These are phyloP conservation scores for Campoletis raptor DNA, from an alignment of 2,888 invertebrate genomes.

Conservation along the genomic window DNA sequence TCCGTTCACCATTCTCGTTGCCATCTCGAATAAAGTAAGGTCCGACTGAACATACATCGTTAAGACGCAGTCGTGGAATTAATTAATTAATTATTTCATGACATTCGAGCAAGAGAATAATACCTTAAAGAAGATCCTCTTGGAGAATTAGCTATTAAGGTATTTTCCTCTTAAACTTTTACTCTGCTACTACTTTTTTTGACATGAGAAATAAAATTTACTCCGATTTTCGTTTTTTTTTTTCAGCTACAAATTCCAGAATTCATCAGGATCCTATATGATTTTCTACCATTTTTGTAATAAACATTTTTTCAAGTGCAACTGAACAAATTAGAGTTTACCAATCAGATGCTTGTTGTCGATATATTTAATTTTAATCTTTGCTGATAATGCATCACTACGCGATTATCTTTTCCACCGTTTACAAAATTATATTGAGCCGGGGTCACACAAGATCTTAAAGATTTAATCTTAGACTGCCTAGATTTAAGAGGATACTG, in stretches of 20 bases:
- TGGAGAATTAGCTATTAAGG: background rate
- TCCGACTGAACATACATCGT: slow-evolving; percentile 28
- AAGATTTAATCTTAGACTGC: too few species aligned
- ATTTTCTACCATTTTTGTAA: background rate
- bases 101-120: background rate
- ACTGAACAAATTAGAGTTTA: background rate
- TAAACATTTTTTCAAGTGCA: background rate
- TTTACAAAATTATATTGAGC: too few species aligned
- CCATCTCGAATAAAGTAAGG: slow-evolving; percentile 16
- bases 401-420: background rate
- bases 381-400: background rate
- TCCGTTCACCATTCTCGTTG: slow-evolving; percentile 20
- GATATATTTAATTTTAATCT: background rate
- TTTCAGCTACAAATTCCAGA: background rate
- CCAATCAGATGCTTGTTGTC: background rate
- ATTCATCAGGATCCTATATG: background rate
- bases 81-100: slow-evolving; percentile 27
- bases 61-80: slow-evolving; percentile 9
- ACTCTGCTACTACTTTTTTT: background rate
- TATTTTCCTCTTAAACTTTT: background rate
- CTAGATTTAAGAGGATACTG: too few species aligned
- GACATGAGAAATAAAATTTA: background rate
- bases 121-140: slow-evolving; percentile 13
- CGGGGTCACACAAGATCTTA: too few species aligned
- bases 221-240: background rate